Conservation (phyloP, 2,888 invertebrate species). For the Junonia oenone region DNA sequence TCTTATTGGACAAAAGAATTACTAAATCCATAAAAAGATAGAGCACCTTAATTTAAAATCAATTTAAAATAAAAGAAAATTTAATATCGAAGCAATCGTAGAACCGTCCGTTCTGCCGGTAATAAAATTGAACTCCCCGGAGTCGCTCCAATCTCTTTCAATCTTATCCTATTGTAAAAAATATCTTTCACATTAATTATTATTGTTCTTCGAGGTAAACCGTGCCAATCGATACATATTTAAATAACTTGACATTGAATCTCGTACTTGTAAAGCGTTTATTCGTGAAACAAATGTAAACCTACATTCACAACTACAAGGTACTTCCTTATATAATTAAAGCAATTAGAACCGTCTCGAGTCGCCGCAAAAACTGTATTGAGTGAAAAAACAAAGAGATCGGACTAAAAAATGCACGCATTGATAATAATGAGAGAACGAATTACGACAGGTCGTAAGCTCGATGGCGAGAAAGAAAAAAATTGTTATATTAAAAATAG, state of each 20-base stretch:
- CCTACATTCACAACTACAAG: slow-evolving; percentile 31
- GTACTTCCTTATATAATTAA: slow-evolving; percentile 41
- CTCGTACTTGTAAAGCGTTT: slow-evolving; percentile 22
- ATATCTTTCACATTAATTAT: slow-evolving; percentile 10
- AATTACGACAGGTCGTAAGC: slow-evolving; percentile 32
- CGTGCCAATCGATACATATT: slow-evolving; percentile 25
- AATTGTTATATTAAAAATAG: slow-evolving; percentile 15
- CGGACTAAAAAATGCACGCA: slow-evolving; percentile 26
- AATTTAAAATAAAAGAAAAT: slow-evolving; percentile 24
- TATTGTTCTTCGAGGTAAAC: slow-evolving; percentile 13
- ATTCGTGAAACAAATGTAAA: slow-evolving; percentile 32
- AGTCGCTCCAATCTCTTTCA: slow-evolving; percentile 18
- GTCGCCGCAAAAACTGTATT: slow-evolving; percentile 31
- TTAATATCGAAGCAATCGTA: slow-evolving; percentile 19
- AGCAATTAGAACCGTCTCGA: slow-evolving; percentile 38
- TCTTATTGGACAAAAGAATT: neutral
- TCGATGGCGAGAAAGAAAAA: slow-evolving; percentile 30
- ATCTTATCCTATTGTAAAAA: slow-evolving; percentile 22
- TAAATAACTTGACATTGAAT: slow-evolving; percentile 31
- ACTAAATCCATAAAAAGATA: neutral
- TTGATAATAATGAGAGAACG: slow-evolving; percentile 33
- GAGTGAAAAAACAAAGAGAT: slow-evolving; percentile 31
- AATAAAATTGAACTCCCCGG: slow-evolving; percentile 30
- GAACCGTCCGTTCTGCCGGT: slow-evolving; percentile 18
- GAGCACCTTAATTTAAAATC: slow-evolving; percentile 9